Conservation (phyloP, 2,888 invertebrate genomes). For the Pimpla rufipes region DNA sequence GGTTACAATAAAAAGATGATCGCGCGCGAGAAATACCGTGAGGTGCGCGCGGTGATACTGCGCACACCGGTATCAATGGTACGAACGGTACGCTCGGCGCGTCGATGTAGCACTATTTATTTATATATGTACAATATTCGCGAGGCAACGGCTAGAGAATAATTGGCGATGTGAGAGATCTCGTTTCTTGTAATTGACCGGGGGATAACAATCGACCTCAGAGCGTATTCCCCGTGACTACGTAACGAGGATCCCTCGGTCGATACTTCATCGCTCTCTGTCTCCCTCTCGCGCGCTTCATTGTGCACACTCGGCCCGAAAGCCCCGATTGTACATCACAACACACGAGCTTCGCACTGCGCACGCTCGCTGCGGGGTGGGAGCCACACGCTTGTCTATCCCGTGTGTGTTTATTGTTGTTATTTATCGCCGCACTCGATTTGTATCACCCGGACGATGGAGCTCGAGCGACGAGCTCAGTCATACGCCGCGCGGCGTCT, state of each 20-base stretch:
- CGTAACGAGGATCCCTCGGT: conserved; percentile 60
- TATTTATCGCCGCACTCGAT: conserved; percentile 74
- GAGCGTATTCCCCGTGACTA: conserved; percentile 45
- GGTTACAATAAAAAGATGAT: not conserved
- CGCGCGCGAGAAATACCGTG: not conserved
- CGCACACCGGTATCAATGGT: too few species aligned
- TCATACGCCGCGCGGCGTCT: not conserved
- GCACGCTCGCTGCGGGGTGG: conserved; percentile 41
- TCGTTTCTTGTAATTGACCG: conserved; percentile 74
- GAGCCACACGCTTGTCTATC: conserved; percentile 68
- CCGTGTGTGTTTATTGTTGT: conserved; percentile 73
- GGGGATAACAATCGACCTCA: conserved; percentile 71
- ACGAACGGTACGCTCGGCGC: too few species aligned
- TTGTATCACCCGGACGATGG: conserved; percentile 68
- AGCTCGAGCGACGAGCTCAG: conserved; percentile 7
- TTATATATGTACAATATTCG: not conserved
- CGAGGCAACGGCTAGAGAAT: conserved; percentile 63
- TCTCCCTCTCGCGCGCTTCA: conserved; percentile 43
- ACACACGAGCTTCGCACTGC: not conserved
- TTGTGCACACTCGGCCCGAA: conserved; percentile 58
- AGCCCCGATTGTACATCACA: conserved; percentile 49
- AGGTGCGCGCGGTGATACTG: too few species aligned
- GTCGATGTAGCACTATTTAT: conserved; percentile 7
- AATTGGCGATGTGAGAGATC: conserved; percentile 69
- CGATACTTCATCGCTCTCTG: conserved; percentile 63